Base-by-base conservation (phyloP, 2,797 vertebrate species). In the Zalophus californianus region DNA sequence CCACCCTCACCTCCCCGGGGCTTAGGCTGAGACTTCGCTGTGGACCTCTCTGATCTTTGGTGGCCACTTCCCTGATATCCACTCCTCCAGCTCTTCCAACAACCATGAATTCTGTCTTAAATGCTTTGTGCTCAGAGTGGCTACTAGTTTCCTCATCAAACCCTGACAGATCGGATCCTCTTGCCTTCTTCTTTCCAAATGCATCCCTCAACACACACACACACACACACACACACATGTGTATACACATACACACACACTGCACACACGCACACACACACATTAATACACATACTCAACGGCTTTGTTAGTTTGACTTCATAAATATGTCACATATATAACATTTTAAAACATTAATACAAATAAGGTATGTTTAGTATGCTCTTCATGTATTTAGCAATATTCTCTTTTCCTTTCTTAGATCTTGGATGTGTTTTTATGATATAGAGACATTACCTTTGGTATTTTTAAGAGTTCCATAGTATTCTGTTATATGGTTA, bases 1-100 rank as follows among this genome's bases (percentile, higher is more conserved):
- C 16, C 4, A 0, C 15, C 52, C 0, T 54, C 5, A 0, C 27
- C 58, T 56, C 15, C 60, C 4, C 12, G 23, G 16, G 2, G 1
- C 52, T 32, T 29, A 18, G 16, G 29, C 21, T 78, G 44, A 79
- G 60, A n/a, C 41, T 11, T 10, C 0, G 0, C 29, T 27, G 16
- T 35, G 1, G 2, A 20, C 73, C 56, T 21, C n/a, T 79, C 7
- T 64, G 77, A 27, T 32, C 13, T 73, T 62, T 8, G 10, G 9
- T 6, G 66, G n/a, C n/a, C 6, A 25, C 78, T 35, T 50, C 68
- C n/a, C 23, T 21, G 64, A 7, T 4, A 16, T 12, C 16, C 15
- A 38, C 41, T 48, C 27, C 18, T 25, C 2, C 5, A 27, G 66
- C 23, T 44, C 29, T 44, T 70, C 25, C 29, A 35, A 50, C 50